Evolutionary conservation across 2,797 vertebrate genomes (phyloP).

Genomic region (Fistularia tabacaria): DNA sequence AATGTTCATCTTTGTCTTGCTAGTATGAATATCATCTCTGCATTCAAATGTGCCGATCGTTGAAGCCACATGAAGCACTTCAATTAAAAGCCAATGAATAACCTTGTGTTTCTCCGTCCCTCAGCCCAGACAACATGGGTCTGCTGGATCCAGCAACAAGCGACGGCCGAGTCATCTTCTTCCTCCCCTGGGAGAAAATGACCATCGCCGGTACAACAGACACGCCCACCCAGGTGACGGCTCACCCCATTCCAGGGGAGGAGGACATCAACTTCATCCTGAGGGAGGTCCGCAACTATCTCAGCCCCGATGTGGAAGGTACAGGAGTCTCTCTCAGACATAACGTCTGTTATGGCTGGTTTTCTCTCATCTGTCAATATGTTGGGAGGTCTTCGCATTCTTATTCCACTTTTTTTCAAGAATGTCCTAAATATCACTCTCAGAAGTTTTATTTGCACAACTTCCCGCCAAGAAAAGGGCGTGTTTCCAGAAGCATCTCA

Average conservation of each 20-base stretch:
- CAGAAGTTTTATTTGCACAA: no score
- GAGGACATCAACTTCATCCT: constrained; percentile 98
- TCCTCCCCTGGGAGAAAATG: constrained; percentile 98
- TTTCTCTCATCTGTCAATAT: no score
- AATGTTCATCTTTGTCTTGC: no score
- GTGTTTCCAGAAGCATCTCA: no score
- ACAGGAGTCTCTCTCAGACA: constrained; percentile 4
- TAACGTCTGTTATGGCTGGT: background rate
- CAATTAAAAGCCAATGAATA: background rate
- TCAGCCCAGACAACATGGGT: constrained; percentile 95
- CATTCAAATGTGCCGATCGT: no score
- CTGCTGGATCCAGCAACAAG: constrained; percentile 96
- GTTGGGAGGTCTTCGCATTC: no score
- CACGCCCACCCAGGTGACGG: constrained; percentile 85
- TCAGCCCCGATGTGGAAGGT: constrained; percentile 93
- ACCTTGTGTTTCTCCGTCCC: background rate
- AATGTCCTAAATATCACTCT: no score
- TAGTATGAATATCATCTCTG: no score
- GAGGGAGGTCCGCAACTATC: constrained; percentile 92
- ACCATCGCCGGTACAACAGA: constrained; percentile 96
- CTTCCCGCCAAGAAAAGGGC: no score
- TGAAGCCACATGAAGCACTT: no score
- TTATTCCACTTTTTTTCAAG: no score
- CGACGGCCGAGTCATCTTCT: constrained; percentile 96
- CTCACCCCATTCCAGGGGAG: constrained; percentile 89